Evolutionary conservation across 1,140 invertebrate genomes (phyloP), one percentile per base, ranked within the genome.

Genomic region (Drosophila tani): DNA sequence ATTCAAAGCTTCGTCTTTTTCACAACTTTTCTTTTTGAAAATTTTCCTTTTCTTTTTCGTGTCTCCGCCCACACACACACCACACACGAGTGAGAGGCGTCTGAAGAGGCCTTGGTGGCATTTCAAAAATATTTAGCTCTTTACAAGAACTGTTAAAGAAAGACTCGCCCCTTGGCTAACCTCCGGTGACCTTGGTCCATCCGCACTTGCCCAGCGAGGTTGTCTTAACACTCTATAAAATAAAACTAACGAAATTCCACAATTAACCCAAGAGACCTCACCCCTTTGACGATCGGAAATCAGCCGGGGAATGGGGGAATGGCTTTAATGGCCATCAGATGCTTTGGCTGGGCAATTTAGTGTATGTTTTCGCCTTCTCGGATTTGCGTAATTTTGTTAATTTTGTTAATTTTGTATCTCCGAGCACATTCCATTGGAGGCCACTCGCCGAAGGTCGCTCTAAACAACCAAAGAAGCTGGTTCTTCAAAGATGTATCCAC

Each of bases 151-250:
- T 50, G 58, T 32, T 45, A 12, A 19, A 6, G 63, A 45, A 66
- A 35, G 17, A 59, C 9, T 60, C 24, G 55, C n/a, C 46, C 64
- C 84, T 43, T 69, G 62, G 50, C 63, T 68, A 79, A 87, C 79
- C 80, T 76, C 69, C 45, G 64, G 51, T 87, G 82, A 86, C 84
- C 82, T 86, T 86, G 82, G 40, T 53, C 64, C 17, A 46, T 69
- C 53, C 43, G 46, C 2, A 45, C 53, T 66, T 50, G 35, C 57
- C 35, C 49, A 56, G 53, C 35, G n/a, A 35, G 45, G 41, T 49
- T 40, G 15, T 66, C 53, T 47, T 69, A 69, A 21, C 75, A 78
- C 75, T 78, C 50, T 40, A 69, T 78, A 68, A 77, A 77, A 69
- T 38, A 53, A 60, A 69, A 70, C 47, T 66, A 56, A 69, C 41